Evolutionary conservation across 1,140 invertebrate species (phyloP).

Genomic region (Heliconius hewitsoni): DNA sequence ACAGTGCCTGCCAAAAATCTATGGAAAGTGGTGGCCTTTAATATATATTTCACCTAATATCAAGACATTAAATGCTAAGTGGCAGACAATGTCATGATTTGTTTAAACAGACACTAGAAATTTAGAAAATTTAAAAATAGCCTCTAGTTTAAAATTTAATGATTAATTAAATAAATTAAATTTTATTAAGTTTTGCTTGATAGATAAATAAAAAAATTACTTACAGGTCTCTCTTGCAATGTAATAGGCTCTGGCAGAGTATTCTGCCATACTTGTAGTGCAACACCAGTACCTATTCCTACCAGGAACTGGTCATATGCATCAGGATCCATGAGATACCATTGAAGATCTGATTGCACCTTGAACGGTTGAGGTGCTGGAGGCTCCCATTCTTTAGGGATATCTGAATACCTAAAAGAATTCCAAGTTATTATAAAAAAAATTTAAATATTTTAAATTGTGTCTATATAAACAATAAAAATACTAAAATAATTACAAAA

Average conservation of each 20-base stretch:
- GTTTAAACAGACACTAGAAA: too few species aligned
- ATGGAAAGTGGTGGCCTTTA: too few species aligned
- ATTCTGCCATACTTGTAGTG: conserved; percentile 95
- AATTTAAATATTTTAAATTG: background rate
- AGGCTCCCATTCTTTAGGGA: conserved; percentile 95
- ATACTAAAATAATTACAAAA: too few species aligned
- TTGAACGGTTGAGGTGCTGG: conserved; percentile 93
- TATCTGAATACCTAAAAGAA: conserved; percentile 89
- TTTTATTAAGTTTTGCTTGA: too few species aligned
- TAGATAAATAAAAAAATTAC: conserved; percentile 24
- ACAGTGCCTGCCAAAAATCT: too few species aligned
- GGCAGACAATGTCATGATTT: too few species aligned
- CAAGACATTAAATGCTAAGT: too few species aligned
- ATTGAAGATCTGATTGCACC: conserved; percentile 93
- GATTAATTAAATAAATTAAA: too few species aligned
- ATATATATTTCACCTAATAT: too few species aligned
- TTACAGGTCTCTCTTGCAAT: conserved; percentile 91
- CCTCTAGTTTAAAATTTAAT: too few species aligned
- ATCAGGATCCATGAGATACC: conserved; percentile 95
- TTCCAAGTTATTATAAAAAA: background rate
- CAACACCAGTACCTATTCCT: conserved; percentile 90
- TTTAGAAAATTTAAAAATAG: too few species aligned
- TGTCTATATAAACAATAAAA: too few species aligned
- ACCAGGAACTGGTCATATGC: conserved; percentile 92
- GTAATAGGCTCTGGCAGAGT: conserved; percentile 92